Conservation (phyloP, 2,888 invertebrate genomes). For the Drosophila longiperda region DNA sequence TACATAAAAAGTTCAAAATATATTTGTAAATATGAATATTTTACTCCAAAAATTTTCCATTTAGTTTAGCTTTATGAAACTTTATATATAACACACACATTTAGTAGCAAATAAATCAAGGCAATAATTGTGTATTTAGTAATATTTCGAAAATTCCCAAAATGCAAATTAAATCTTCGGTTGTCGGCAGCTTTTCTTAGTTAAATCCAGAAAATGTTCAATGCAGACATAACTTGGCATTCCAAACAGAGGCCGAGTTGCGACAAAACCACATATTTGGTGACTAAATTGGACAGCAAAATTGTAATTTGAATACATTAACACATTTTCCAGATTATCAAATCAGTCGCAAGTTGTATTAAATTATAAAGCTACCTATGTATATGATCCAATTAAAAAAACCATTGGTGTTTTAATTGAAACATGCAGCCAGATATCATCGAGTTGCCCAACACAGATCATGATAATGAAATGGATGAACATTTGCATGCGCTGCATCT, state of each 20-base stretch:
- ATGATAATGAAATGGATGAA: conserved; percentile 23
- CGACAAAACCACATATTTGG: conserved; percentile 37
- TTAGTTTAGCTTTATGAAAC: not conserved
- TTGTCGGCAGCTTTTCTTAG: conserved; percentile 31
- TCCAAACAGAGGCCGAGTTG: conserved; percentile 11
- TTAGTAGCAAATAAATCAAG: conserved; percentile 10
- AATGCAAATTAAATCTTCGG: conserved; percentile 40
- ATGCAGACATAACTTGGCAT: conserved; percentile 20
- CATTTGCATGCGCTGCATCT: conserved; percentile 51
- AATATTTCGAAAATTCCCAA: conserved; percentile 25
- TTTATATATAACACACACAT: not conserved
- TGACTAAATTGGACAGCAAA: conserved; percentile 33
- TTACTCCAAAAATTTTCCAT: not conserved
- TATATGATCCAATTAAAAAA: conserved; percentile 70
- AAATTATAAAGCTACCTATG: conserved; percentile 34
- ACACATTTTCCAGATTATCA: conserved; percentile 54
- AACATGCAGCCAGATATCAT: conserved; percentile 37
- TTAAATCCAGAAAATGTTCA: conserved; percentile 40
- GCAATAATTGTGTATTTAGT: conserved; percentile 2
- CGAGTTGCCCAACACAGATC: conserved; percentile 42
- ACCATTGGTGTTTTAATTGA: conserved; percentile 62
- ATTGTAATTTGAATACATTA: conserved; percentile 67
- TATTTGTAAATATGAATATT: not conserved
- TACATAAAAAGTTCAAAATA: not conserved
- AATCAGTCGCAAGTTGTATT: conserved; percentile 11